Evolutionary conservation across 2,797 vertebrate species (phyloP).

Genomic region (Stomatorhinus walkeri): DNA sequence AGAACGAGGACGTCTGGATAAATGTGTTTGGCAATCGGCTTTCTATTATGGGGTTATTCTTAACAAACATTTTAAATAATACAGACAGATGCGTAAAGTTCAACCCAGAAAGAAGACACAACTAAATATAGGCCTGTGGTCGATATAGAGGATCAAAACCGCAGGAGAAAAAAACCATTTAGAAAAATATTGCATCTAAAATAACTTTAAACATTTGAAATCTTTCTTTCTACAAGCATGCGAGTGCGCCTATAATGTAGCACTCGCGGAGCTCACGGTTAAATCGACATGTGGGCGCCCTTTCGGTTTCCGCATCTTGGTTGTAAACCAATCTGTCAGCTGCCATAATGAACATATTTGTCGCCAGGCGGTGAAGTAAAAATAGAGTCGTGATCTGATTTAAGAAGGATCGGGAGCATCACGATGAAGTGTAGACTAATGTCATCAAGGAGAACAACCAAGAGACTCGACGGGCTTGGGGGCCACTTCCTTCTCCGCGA

Average conservation of each 20-base stretch:
- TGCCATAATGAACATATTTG: conserved; percentile 20
- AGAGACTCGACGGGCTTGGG: not conserved
- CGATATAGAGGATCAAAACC: not conserved
- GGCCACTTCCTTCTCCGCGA: conserved; percentile 12
- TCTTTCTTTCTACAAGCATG: not conserved
- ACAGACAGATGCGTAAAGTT: not conserved
- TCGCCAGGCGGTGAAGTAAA: conserved; percentile 34
- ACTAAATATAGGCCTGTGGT: not conserved
- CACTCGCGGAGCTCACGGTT: conserved; percentile 10
- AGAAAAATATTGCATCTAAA: not conserved
- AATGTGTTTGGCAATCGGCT: not conserved
- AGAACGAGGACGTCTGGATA: not conserved
- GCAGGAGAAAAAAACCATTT: not conserved
- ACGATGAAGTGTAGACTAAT: not conserved
- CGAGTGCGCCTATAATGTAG: conserved; percentile 17
- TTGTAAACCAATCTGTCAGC: conserved; percentile 35
- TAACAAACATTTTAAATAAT: not conserved
- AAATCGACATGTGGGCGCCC: conserved; percentile 25
- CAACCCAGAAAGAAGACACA: not conserved
- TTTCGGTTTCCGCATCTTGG: conserved; percentile 25
- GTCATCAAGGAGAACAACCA: conserved; percentile 15
- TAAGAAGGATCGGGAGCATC: conserved; percentile 30
- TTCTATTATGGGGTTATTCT: not conserved
- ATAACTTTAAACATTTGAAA: not conserved
- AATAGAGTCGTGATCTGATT: conserved; percentile 41